A percentile compares a stretch with the other conserved stretches of the same genome.
These are phyloP conservation scores for Montipora capricornis DNA, from an alignment of 64 coral and sea anemone species.

Conservation along the genomic window DNA sequence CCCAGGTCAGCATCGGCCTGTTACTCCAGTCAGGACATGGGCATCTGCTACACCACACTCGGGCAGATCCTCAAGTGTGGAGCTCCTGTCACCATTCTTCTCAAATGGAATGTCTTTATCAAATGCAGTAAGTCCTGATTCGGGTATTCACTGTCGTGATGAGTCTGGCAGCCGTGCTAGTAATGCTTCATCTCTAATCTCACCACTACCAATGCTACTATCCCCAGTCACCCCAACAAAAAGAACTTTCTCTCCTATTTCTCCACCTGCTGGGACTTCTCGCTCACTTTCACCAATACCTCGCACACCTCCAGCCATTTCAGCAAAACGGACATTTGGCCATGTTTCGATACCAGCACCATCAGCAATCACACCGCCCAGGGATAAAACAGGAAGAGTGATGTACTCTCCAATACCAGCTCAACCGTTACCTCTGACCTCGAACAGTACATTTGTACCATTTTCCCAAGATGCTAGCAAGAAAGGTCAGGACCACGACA, in stretches of 20 bases:
- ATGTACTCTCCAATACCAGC: conserved; percentile 83
- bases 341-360: conserved; percentile 73
- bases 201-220: conserved; percentile 70
- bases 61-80: conserved; percentile 85
- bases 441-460: conserved; percentile 87
- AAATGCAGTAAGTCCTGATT: conserved; percentile 91
- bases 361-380: conserved; percentile 89
- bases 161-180: conserved; percentile 70
- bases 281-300: conserved; percentile 79
- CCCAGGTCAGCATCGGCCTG: conserved; percentile 43
- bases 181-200: conserved; percentile 83
- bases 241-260: conserved; percentile 95
- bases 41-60: conserved; percentile 62
- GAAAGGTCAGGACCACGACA: conserved; percentile 21
- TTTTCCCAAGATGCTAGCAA: conserved; percentile 71
- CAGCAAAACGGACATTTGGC: conserved; percentile 80
- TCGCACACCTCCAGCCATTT: conserved; percentile 90
- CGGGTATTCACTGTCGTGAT: conserved; percentile 85
- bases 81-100: conserved; percentile 83
- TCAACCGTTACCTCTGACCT: conserved; percentile 84
- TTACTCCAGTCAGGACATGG: conserved; percentile 66
- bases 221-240: conserved; percentile 93
- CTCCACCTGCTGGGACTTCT: conserved; percentile 71
- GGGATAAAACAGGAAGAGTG: conserved; percentile 74
- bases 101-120: conserved; percentile 31